These are phyloP conservation scores for Menura novaehollandiae DNA, from an alignment of 2,113 vertebrate genomes.

Conservation along the genomic window DNA sequence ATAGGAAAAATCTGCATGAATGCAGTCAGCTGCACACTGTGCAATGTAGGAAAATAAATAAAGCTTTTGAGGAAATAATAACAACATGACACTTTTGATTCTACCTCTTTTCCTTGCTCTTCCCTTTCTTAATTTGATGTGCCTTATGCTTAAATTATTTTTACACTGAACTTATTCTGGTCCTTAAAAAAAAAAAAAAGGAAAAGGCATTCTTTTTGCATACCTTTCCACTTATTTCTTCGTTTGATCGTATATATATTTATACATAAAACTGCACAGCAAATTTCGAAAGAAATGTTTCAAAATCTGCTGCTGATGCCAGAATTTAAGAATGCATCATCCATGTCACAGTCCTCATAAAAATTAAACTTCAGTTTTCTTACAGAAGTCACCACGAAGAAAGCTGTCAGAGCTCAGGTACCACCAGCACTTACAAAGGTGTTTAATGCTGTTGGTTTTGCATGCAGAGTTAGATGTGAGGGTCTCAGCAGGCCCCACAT, in stretches of 20 bases:
- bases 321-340: not conserved
- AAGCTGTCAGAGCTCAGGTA: not conserved
- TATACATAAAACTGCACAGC: not conserved
- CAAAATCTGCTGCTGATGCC: not conserved
- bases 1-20: not conserved
- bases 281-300: not conserved
- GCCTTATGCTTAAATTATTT: not conserved
- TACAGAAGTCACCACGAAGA: not conserved
- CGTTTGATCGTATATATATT: not conserved
- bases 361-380: not conserved
- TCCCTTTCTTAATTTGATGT: not conserved
- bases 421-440: not conserved
- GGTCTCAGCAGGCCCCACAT: not conserved
- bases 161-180: not conserved
- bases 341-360: not conserved
- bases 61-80: not conserved
- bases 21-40: not conserved
- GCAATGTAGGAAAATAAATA: not conserved
- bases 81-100: not conserved
- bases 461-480: not conserved
- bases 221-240: fast-evolving
- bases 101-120: not conserved
- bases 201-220: not conserved
- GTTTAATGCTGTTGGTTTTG: not conserved
- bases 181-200: not conserved